These are phyloP conservation scores for Sebastes hubbsi DNA, from an alignment of 2,797 vertebrate genomes.

Conservation along the genomic window DNA sequence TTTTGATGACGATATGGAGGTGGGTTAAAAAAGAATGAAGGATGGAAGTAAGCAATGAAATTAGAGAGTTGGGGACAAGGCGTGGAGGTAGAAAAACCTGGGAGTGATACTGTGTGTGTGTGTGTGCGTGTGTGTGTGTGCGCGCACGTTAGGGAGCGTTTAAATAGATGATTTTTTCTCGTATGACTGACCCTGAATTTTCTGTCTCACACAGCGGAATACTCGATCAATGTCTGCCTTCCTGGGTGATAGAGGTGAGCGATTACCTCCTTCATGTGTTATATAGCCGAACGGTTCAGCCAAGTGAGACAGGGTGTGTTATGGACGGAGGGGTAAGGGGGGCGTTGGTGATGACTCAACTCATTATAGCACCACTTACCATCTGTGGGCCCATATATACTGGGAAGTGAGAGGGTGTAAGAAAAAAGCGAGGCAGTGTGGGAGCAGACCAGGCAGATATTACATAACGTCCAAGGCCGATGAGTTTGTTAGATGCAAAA, in stretches of 20 bases:
- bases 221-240: constrained; percentile 23
- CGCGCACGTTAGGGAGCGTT: not conserved
- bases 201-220: not conserved
- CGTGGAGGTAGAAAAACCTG: not conserved
- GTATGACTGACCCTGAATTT: not conserved
- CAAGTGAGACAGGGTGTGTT: constrained; percentile 17
- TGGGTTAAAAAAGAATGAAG: not conserved
- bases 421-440: constrained; percentile 45
- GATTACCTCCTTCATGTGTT: constrained; percentile 4
- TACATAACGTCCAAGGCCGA: constrained; percentile 46
- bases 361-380: constrained; percentile 59
- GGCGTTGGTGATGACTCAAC: constrained; percentile 43
- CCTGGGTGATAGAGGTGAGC: constrained; percentile 14
- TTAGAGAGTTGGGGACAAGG: not conserved
- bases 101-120: not conserved
- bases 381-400: constrained; percentile 62
- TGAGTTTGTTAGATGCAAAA: constrained; percentile 36
- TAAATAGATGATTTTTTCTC: not conserved
- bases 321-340: not conserved
- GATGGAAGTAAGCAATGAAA: constrained; percentile 2
- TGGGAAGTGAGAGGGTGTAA: constrained; percentile 49
- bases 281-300: constrained; percentile 23
- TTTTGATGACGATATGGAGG: constrained; percentile 20
- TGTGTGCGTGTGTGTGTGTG: not conserved
- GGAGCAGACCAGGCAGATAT: constrained; percentile 52